Evolutionary conservation across 2,113 vertebrate genomes (phyloP).

Genomic region (Puntigrus tetrazona): DNA sequence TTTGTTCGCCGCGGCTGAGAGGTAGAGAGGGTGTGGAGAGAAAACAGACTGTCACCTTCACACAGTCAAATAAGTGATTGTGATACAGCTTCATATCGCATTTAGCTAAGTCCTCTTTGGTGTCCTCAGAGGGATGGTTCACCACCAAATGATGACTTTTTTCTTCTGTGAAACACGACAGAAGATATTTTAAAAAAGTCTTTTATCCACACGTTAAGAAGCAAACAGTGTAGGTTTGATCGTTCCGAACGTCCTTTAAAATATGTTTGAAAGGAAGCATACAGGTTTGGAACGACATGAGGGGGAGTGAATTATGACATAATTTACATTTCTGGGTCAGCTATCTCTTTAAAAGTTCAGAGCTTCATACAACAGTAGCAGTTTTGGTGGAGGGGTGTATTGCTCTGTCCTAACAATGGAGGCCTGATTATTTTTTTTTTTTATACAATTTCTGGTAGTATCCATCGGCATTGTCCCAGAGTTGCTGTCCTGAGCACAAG

Average conservation of each 20-base stretch:
- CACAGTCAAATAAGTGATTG: constrained; percentile 35
- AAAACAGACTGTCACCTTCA: constrained; percentile 45
- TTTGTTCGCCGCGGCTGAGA: constrained; percentile 81
- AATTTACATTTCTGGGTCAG: neutral
- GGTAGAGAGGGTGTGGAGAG: constrained; percentile 27
- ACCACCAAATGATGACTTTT: too few relatives aligned
- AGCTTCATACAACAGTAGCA: neutral
- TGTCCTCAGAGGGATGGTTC: neutral
- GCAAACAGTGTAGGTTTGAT: too few relatives aligned
- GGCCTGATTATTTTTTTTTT: neutral
- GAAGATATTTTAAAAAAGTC: neutral
- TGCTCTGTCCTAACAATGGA: neutral
- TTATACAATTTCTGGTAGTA: neutral
- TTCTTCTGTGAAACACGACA: neutral
- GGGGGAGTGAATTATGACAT: neutral
- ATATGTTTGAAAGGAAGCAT: neutral
- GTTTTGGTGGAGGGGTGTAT: neutral
- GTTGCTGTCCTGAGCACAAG: neutral
- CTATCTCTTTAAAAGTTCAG: neutral
- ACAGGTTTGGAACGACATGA: neutral
- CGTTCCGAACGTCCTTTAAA: neutral
- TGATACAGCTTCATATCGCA: constrained; percentile 29
- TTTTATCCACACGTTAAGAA: neutral
- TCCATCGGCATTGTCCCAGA: neutral
- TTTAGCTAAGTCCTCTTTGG: constrained; percentile 14